Percentiles rank a stretch among this genome's conserved stretches.
These are phyloP conservation scores for Apostichopus leukothele DNA, from an alignment of 53 echinoderm and acorn worm species.

Conservation along the genomic window DNA sequence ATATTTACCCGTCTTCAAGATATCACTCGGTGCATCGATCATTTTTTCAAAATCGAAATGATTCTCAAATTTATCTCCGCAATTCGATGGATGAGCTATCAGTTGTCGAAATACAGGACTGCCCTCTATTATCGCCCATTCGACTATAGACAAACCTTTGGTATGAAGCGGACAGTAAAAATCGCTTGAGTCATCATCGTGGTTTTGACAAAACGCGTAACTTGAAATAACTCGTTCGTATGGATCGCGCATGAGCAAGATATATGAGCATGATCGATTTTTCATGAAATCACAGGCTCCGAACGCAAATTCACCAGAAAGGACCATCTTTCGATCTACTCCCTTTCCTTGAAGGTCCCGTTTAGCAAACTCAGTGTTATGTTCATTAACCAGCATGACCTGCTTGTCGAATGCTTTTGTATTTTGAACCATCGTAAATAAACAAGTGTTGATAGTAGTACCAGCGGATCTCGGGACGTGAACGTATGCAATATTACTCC, in stretches of 20 bases:
- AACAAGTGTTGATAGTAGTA: conserved; percentile 43
- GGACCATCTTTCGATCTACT: background rate
- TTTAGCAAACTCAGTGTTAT: background rate
- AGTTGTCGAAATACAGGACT: conserved; percentile 79
- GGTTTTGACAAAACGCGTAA: conserved; percentile 62
- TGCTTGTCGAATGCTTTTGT: background rate
- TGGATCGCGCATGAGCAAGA: conserved; percentile 72
- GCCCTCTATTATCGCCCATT: conserved; percentile 74
- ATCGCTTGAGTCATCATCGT: conserved; percentile 49
- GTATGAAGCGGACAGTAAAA: conserved; percentile 58
- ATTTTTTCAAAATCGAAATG: conserved; percentile 32
- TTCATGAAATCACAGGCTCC: conserved; percentile 65
- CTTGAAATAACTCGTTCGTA: conserved; percentile 73
- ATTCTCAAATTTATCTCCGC: conserved; percentile 24
- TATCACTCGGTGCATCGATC: background rate
- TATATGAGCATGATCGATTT: conserved; percentile 63
- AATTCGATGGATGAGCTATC: conserved; percentile 45
- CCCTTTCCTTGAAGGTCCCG: background rate
- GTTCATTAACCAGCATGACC: conserved; percentile 1
- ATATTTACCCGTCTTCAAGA: conserved; percentile 29
- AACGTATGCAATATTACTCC: conserved; percentile 34
- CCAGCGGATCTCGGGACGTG: conserved; percentile 43
- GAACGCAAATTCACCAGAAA: conserved; percentile 75
- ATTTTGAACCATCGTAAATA: background rate
- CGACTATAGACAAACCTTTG: conserved; percentile 54